Base-by-base conservation (phyloP, 2,888 invertebrate species). In the Drosophila infuscata region DNA sequence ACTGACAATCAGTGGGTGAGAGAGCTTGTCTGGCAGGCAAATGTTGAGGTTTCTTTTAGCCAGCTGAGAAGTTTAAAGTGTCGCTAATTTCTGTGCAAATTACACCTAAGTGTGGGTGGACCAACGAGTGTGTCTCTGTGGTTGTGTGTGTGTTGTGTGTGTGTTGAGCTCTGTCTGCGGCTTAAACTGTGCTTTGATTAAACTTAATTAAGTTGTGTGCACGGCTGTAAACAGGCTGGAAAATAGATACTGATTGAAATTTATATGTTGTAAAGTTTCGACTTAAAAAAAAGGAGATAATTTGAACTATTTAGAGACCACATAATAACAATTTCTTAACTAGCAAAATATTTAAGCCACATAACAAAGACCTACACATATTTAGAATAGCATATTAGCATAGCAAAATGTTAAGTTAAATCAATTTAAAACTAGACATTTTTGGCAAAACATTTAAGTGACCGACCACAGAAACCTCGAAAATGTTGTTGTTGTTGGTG, bases 71-170 rank as follows among this genome's bases (percentile, higher is more conserved):
- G 69, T 65, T 67, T 74, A 74, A 74, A 73, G 84, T 76, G 78
- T 78, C 69, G 82, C 88, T 83, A 83, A 87, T 87, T 83, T 82
- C 62, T 63, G 68, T 69, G 63, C 75, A 81, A 82, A 82, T 81
- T 77, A 64, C 69, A 65, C 58, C 46, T 52, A 38, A 54, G 67
- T 51, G 81, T 77, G 61, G 72, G 85, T 53, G 68, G 29, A 48
- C 29, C 29, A 17, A 20, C 20, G 25, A 12, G 30, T 3, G 56
- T 20, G 38, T 41, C 36, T 29, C 11, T 32, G 54, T 17, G 38
- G 32, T 53, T 53, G 60, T 64, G 54, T 63, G 30, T 20, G 25
- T 3, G 17, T 59, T n/a, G 51, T 56, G 17, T 59, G 75, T 64
- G 54, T 63, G 30, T 20, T 17, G 32, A 48, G 32, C 51, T 41